Percentiles rank a stretch among this genome's conserved stretches.
phyloP scores from a whole-genome alignment of 1,140 invertebrate genomes.

The Hylaeus volcanicus region DNA sequence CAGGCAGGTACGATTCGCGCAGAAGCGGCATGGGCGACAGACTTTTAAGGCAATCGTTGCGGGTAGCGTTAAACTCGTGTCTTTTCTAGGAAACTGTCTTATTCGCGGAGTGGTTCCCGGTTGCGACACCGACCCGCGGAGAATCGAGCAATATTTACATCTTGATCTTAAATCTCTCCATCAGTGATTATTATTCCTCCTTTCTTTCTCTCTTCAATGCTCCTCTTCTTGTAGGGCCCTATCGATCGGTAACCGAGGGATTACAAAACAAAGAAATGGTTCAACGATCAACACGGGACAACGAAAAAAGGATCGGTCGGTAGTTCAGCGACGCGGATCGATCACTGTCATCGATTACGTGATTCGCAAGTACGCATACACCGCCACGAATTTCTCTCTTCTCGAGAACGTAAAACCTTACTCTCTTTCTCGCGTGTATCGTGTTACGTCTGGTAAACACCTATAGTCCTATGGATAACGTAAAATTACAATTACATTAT shows the following conservation, averaged over 20 bases:
- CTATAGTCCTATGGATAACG: conserved; percentile 31
- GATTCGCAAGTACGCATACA: conserved; percentile 16
- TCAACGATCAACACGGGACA: background rate
- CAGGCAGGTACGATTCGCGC: conserved; percentile 51
- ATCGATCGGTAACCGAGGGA: background rate
- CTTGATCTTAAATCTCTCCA: background rate
- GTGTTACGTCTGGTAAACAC: conserved; percentile 28
- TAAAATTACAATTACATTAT: conserved; percentile 43
- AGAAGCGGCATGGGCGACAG: conserved; percentile 43
- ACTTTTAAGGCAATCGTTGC: conserved; percentile 49
- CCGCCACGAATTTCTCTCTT: background rate
- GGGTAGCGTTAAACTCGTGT: conserved; percentile 40
- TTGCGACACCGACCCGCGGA: conserved; percentile 24
- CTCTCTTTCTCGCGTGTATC: background rate
- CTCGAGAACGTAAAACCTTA: background rate
- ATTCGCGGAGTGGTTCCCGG: conserved; percentile 45
- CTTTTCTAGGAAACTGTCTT: conserved; percentile 49
- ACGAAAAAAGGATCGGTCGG: background rate
- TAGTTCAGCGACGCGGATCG: background rate
- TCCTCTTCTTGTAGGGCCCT: conserved; percentile 7
- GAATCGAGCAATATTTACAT: conserved; percentile 37
- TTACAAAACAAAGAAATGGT: background rate
- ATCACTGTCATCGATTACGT: background rate
- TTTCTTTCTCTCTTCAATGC: background rate
- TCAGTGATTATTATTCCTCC: too few relatives aligned